Base-by-base conservation (phyloP, 2,888 invertebrate genomes). In the Junonia oenone region DNA sequence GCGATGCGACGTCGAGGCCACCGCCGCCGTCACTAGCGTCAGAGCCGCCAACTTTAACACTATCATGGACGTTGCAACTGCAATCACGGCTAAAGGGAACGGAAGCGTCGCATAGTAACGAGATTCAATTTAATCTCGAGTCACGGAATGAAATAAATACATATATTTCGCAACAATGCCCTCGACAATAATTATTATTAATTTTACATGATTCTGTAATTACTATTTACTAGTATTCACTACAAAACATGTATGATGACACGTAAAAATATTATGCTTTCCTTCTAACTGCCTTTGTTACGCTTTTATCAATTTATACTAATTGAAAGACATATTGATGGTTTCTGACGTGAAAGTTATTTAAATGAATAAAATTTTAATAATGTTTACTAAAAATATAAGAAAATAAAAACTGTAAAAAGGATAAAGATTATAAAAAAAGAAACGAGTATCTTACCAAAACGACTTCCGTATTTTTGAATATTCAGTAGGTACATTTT, bases 121-220 rank as follows among this genome's bases (percentile, higher is more conserved):
- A 65, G 51, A 59, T 69, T 69, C 71, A 76, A 75, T 78, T 75
- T 73, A 71, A 77, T 77, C 71, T 69, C 67, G 66, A 71, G 67
- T 63, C n/a, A 67, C 64, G 52, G 65, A 70, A 69, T 70, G 66
- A 64, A 66, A 68, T 60, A 47, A 59, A 61, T 58, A 61, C 60
- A 61, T 62, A 59, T 63, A 57, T 60, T 56, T 54, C 60, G 54
- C 50, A 46, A 58, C 45, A 53, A 48, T 50, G 31, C 33, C 5
- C 5, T n/a, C n/a, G n/a, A n/a, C n/a, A n/a, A n/a, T n/a, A n/a
- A 1, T 19, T 6, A 26, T 43, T 11, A 31, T 19, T 19, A 17
- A 43, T 40, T 38, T 13, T 14, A 45, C 47, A 47, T 5, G 5
- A 13, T 35, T 51, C 13, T n/a, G n/a, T 33, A 2, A 11, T 11